Conservation (phyloP, 2,888 invertebrate species). For the Cyclophora albipunctata region DNA sequence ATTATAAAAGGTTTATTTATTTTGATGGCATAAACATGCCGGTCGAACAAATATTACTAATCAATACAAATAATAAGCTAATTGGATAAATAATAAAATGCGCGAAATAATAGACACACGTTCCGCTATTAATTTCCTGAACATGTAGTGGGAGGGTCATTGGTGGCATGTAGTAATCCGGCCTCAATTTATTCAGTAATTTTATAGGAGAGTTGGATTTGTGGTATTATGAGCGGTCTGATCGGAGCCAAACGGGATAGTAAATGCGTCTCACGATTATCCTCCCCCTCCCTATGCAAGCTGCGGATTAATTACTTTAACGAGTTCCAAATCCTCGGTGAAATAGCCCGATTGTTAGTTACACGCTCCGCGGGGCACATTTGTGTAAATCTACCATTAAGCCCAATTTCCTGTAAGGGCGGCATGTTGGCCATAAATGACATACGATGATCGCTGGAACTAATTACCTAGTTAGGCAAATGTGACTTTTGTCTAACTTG, state of each 20-base stretch:
- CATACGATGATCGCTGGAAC: background rate
- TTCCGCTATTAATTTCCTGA: too few species aligned
- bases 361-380: slow-evolving; percentile 2
- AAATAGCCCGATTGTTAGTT: slow-evolving; percentile 9
- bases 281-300: slow-evolving; percentile 18
- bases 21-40: too few species aligned
- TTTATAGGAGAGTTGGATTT: background rate
- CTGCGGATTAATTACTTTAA: slow-evolving; percentile 21
- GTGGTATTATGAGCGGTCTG: slow-evolving; percentile 1
- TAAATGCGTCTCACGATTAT: slow-evolving; percentile 12
- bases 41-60: too few species aligned
- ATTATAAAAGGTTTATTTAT: too few species aligned
- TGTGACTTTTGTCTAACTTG: too few species aligned
- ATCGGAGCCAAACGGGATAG: background rate
- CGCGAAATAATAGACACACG: too few species aligned
- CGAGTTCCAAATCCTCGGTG: slow-evolving; percentile 16
- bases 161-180: too few species aligned
- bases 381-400: background rate
- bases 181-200: slow-evolving; percentile 10
- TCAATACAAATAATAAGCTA: too few species aligned
- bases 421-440: background rate
- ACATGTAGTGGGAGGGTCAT: too few species aligned
- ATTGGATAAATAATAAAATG: too few species aligned
- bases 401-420: background rate
- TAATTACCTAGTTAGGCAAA: too few species aligned